Evolutionary conservation across 2,113 vertebrate genomes (phyloP).

Genomic region (Hydrolagus affinis): DNA sequence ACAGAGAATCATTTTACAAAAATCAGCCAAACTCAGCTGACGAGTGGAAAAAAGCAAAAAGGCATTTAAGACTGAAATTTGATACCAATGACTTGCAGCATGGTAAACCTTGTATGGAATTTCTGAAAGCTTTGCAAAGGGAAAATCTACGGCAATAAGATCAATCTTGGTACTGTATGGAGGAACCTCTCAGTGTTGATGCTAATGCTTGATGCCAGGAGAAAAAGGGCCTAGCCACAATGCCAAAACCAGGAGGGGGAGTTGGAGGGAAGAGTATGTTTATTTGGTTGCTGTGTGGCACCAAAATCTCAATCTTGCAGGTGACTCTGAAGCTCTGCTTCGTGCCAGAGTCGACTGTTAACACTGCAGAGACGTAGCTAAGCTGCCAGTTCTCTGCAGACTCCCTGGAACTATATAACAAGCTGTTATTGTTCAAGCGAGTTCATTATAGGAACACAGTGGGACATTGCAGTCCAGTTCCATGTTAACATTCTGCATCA

Average conservation of each 20-base stretch:
- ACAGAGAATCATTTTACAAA: neutral
- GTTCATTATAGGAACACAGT: no score
- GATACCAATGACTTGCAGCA: neutral
- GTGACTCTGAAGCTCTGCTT: no score
- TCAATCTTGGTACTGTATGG: neutral
- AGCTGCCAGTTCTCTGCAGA: no score
- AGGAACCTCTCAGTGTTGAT: no score
- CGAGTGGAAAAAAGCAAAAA: neutral
- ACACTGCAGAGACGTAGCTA: no score
- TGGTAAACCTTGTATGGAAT: neutral
- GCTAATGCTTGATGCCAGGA: neutral
- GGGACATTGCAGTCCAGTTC: no score
- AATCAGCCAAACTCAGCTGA: neutral
- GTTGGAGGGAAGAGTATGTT: neutral
- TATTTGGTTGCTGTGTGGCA: neutral
- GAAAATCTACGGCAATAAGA: neutral
- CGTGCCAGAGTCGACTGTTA: no score
- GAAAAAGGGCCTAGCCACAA: neutral
- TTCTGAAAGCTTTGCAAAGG: neutral
- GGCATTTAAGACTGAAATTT: neutral
- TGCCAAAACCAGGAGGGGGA: no score
- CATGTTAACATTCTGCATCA: no score
- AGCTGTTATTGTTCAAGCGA: no score
- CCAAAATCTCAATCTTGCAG: neutral
- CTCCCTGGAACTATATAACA: no score